These are phyloP conservation scores for Andrena flavipes DNA, from an alignment of 2,888 invertebrate genomes.

Conservation along the genomic window DNA sequence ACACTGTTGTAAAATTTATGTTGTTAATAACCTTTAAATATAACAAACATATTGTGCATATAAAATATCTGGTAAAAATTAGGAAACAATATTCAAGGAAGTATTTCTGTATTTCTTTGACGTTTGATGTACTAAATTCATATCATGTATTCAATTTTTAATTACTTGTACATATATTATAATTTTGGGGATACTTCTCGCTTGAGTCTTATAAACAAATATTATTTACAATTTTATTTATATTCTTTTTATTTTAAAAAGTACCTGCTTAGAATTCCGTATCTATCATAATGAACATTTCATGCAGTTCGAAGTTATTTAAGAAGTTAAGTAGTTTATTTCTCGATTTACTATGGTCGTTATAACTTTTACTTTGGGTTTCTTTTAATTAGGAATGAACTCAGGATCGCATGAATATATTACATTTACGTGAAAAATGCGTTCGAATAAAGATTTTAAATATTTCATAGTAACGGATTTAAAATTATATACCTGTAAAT, in stretches of 20 bases:
- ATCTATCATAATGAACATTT: neutral
- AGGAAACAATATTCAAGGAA: neutral
- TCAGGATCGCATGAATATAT: neutral
- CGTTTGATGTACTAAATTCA: neutral
- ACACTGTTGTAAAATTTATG: constrained; percentile 79
- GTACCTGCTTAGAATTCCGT: neutral
- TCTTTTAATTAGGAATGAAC: neutral
- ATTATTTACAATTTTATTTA: neutral
- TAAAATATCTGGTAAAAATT: constrained; percentile 5
- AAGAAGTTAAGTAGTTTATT: neutral
- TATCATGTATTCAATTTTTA: neutral
- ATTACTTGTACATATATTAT: neutral
- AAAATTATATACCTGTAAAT: constrained; percentile 51
- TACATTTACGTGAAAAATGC: neutral
- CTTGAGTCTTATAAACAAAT: neutral
- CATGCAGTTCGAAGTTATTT: neutral
- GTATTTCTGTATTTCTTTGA: neutral
- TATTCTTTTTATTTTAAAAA: neutral
- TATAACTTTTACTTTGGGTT: neutral
- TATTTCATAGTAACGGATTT: constrained; percentile 28
- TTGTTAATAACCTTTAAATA: neutral
- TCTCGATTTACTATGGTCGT: neutral
- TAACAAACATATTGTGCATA: constrained; percentile 16
- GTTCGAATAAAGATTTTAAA: constrained; percentile 5
- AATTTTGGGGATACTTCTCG: neutral